Evolutionary conservation across 2,888 invertebrate genomes (phyloP).

Genomic region (Cyclophora punctaria): DNA sequence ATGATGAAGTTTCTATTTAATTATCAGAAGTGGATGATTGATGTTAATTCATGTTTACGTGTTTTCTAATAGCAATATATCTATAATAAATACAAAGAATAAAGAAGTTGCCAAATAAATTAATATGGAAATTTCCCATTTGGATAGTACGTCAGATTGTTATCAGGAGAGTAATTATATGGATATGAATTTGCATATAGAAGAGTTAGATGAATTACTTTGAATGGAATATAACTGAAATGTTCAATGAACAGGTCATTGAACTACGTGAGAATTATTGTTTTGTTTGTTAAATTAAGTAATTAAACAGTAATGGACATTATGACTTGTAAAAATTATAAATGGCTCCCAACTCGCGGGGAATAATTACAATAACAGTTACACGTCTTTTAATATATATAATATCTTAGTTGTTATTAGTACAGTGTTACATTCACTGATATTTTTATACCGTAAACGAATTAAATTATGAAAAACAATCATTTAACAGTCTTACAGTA

Average conservation of each 20-base stretch:
- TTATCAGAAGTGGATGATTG: constrained; percentile 7
- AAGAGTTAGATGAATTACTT: constrained; percentile 40
- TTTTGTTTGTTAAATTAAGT: constrained; percentile 18
- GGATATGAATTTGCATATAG: constrained; percentile 53
- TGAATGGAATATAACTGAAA: constrained; percentile 41
- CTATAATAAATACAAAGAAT: background rate
- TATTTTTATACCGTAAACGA: too few species aligned
- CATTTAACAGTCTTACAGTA: background rate
- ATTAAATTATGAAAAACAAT: too few species aligned
- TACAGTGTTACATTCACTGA: too few species aligned
- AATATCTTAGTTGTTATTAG: too few species aligned
- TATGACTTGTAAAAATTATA: background rate
- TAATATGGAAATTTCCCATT: constrained; percentile 40
- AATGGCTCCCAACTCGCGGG: background rate
- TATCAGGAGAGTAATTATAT: constrained; percentile 48
- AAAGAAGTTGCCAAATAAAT: constrained; percentile 31
- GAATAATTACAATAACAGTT: background rate
- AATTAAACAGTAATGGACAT: constrained; percentile 5
- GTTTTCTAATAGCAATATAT: background rate
- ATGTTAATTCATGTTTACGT: constrained; percentile 2
- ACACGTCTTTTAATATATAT: too few species aligned
- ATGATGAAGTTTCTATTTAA: constrained; percentile 2
- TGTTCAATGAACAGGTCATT: constrained; percentile 34
- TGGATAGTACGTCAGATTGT: constrained; percentile 35
- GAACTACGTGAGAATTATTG: constrained; percentile 45